These are phyloP conservation scores for Tinea semifulvella DNA, from an alignment of 2,888 invertebrate species.

Conservation along the genomic window DNA sequence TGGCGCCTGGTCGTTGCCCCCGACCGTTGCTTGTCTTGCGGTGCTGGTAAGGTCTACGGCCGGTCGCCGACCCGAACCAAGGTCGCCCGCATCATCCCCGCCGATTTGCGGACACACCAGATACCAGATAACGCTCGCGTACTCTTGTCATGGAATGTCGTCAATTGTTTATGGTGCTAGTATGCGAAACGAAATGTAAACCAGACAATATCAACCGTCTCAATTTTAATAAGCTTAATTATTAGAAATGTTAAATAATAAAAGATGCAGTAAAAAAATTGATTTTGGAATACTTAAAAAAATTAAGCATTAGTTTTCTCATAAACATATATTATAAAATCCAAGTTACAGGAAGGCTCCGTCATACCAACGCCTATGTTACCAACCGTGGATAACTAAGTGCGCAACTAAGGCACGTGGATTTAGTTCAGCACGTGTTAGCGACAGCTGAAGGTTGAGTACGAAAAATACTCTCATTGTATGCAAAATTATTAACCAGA, in stretches of 20 bases:
- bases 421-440: constrained; percentile 2
- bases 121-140: constrained; percentile 22
- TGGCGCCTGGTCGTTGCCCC: constrained; percentile 60
- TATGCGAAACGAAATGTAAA: background rate
- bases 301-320: background rate
- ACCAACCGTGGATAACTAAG: no score
- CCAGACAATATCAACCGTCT: background rate
- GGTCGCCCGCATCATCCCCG: constrained; percentile 64
- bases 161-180: background rate
- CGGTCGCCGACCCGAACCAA: constrained; percentile 63
- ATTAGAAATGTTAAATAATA: background rate
- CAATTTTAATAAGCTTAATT: no score
- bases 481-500: background rate
- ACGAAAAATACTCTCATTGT: background rate
- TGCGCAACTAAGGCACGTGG: constrained; percentile 9
- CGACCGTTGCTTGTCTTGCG: constrained; percentile 62
- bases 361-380: background rate
- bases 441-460: constrained; percentile 11
- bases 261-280: background rate
- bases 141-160: constrained; percentile 1
- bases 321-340: no score
- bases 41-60: constrained; percentile 63
- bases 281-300: background rate
- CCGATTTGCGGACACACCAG: constrained; percentile 39
- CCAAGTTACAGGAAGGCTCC: background rate